Evolutionary conservation across 2,888 invertebrate genomes (phyloP), one percentile per base, ranked within the genome.

Genomic region (Zeuzera pyrina): DNA sequence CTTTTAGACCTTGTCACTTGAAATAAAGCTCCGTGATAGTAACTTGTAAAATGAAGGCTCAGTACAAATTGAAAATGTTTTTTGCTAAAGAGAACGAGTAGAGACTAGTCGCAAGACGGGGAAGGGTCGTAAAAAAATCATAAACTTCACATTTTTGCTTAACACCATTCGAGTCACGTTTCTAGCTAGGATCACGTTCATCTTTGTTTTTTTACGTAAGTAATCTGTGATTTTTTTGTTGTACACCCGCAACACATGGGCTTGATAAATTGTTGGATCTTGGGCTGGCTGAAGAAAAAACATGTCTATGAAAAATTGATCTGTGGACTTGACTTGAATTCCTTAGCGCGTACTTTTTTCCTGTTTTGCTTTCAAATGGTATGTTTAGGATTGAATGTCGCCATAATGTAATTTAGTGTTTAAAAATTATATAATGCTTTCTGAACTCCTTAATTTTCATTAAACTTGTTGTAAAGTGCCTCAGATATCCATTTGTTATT

Each of bases 241-340:
- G 57, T 51, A 44, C 46, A 36, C 49, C 51, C 50, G 60, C 52
- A 64, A 64, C 67, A 70, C 51, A 66, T 67, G 63, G 46, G 52
- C 43, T 48, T 74, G 72, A 76, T 68, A 69, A 70, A 78, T 77
- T 52, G 66, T 55, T 41, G 44, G 52, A 53, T 57, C 57, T 52
- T 49, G 50, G 47, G 50, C 42, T 44, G 47, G 41, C 47, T 48
- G 40, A 45, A 46, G 47, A 51, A 32, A 34, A 33, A 39, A 33
- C 29, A 33, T 37, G 31, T 63, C 52, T 57, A 60, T 66, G 58
- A 69, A 64, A 67, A 66, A 68, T 64, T 68, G 52, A 65, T 64
- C 49, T 52, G 48, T 49, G 44, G 39, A 46, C 52, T 45, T 48
- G 51, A 54, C 49, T 46, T 35, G 47, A 42, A 42, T 42, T 41